Evolutionary conservation across 2,797 vertebrate species (phyloP), one percentile per base, ranked within the genome.

Genomic region (Molossus molossus): DNA sequence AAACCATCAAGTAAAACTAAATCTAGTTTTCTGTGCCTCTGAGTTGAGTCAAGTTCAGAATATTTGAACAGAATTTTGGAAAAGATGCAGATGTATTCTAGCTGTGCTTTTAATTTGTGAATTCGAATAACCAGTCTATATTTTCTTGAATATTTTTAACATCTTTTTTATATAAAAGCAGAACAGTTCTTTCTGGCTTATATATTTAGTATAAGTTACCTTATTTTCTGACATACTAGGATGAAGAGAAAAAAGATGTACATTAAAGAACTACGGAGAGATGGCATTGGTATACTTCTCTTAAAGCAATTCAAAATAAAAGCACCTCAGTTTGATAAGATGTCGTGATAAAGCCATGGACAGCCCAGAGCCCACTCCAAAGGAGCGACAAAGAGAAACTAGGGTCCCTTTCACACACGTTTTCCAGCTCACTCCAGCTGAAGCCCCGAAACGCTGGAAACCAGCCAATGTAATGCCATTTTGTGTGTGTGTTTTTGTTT

Each of bases 391-490:
- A 27, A 55, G 69, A 94, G 73, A 96, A 90, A 76, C 40, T 27
- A 82, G 85, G 91, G 55, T 27, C 33, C 62, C 72, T 87, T 87
- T 75, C 73, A 62, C 62, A 90, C 83, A 94, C 62, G 1, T 75
- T 95, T 91, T 70, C 81, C 87, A 96, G 76, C 79, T 97, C 58
- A 21, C 92, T 96, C 91, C 87, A 80, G 91, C 53, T 10, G 40
- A 96, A 96, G 90, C 80, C 91, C 92, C 1, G 10, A 75, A 91
- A 64, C n/a, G 3, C 89, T 97, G 97, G 97, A 96, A 92, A 80
- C 76, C 27, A 18, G 97, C 97, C 97, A 96, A 58, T 14, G 58
- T 77, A 87, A 95, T 95, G 95, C 94, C 94, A 92, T 87, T 96
- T 86, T 87, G 57, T 95, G 87, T 91, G 57, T 17, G 57, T 40